Evolutionary conservation across 2,113 vertebrate species (phyloP).

Genomic region (Daubentonia madagascariensis): DNA sequence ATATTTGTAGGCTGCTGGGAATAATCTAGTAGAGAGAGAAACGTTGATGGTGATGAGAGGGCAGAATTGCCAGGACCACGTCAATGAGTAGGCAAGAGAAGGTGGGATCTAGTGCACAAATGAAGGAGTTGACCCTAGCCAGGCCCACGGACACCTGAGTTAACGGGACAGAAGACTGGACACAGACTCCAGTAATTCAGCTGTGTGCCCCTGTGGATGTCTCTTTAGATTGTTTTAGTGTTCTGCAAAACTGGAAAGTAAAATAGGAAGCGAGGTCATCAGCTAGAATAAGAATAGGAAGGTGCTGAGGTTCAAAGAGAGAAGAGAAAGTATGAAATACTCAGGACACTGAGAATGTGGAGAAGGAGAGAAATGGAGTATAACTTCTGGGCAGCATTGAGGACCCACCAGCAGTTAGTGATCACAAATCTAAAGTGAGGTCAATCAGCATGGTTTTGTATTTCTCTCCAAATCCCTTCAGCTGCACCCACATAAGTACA

Average conservation of each 20-base stretch:
- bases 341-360: neutral
- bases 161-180: neutral
- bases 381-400: neutral
- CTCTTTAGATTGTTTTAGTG: neutral
- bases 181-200: neutral
- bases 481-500: neutral
- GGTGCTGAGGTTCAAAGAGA: neutral
- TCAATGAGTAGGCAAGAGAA: neutral
- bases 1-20: neutral
- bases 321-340: neutral
- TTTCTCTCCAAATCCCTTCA: neutral
- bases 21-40: neutral
- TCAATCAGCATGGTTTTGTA: neutral
- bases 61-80: neutral
- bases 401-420: too few species aligned
- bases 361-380: neutral
- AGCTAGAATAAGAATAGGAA: neutral
- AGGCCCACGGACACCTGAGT: neutral
- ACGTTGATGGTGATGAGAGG: neutral
- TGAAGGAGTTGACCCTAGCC: neutral
- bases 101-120: neutral
- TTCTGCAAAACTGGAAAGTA: neutral
- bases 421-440: neutral
- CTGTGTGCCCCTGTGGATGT: rapidly evolving
- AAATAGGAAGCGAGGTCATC: neutral